phyloP scores from a whole-genome alignment of 2,888 invertebrate genomes.

The Chironomus riparius region DNA sequence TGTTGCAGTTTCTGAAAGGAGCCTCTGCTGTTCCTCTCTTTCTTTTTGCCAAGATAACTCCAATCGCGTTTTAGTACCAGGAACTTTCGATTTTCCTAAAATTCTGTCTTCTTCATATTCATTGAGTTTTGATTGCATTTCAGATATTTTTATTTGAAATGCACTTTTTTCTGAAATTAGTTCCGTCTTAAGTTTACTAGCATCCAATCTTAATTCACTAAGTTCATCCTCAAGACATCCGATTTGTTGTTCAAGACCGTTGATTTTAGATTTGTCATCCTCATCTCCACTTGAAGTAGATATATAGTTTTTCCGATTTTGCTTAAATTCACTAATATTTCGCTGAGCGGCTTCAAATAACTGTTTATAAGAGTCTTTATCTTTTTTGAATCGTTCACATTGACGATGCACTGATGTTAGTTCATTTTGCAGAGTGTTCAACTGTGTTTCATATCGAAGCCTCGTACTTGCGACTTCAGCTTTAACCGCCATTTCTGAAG shows the following conservation, averaged over 20 bases:
- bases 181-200: slow-evolving; percentile 78
- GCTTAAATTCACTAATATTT: slow-evolving; percentile 67
- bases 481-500: slow-evolving; percentile 63
- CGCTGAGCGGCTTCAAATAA: slow-evolving; percentile 83
- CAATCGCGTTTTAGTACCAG: slow-evolving; percentile 76
- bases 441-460: slow-evolving; percentile 74
- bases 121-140: slow-evolving; percentile 79
- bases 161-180: slow-evolving; percentile 80
- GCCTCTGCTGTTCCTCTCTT: slow-evolving; percentile 81
- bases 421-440: slow-evolving; percentile 72
- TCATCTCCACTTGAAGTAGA: slow-evolving; percentile 69
- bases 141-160: slow-evolving; percentile 76
- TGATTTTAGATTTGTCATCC: slow-evolving; percentile 61
- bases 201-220: slow-evolving; percentile 71
- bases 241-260: slow-evolving; percentile 71
- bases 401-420: slow-evolving; percentile 42
- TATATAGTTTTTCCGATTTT: slow-evolving; percentile 47
- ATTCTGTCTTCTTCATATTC: slow-evolving; percentile 85
- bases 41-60: slow-evolving; percentile 93
- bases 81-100: slow-evolving; percentile 71
- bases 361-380: slow-evolving; percentile 81
- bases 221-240: slow-evolving; percentile 81
- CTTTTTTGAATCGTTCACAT: slow-evolving; percentile 65
- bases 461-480: slow-evolving; percentile 72
- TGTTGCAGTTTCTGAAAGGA: slow-evolving; percentile 83